These are phyloP conservation scores for Theocolax elegans DNA, from an alignment of 1,140 invertebrate genomes.

Conservation along the genomic window DNA sequence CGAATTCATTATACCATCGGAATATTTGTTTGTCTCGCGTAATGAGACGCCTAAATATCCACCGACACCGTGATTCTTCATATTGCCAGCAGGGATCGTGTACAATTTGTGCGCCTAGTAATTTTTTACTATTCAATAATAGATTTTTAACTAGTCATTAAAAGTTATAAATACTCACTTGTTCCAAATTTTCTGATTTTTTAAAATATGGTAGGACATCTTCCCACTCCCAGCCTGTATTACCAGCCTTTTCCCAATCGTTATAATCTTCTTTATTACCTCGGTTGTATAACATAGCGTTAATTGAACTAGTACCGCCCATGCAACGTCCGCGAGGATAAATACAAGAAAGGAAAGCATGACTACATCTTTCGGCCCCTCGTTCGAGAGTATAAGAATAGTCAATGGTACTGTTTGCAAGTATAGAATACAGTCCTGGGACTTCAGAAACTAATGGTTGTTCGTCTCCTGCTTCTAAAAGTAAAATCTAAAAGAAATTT, in stretches of 20 bases:
- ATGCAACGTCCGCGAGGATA: slow-evolving; percentile 4
- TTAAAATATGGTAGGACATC: slow-evolving; percentile 16
- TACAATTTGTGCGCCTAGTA: background rate
- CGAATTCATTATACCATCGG: background rate
- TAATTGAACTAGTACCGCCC: slow-evolving; percentile 4
- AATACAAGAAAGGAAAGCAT: background rate
- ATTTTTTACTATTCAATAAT: background rate
- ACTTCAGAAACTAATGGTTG: background rate
- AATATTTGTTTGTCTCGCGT: background rate
- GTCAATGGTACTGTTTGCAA: background rate
- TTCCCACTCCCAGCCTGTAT: slow-evolving; percentile 4
- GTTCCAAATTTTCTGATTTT: slow-evolving; percentile 14
- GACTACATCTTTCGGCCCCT: background rate
- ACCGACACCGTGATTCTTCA: background rate
- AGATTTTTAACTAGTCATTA: background rate
- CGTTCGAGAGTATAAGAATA: background rate
- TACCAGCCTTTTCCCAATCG: slow-evolving; percentile 4
- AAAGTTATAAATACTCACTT: too few relatives aligned
- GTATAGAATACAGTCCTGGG: background rate
- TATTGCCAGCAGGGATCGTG: background rate
- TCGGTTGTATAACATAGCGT: slow-evolving; percentile 5
- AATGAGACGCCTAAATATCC: slow-evolving; percentile 9
- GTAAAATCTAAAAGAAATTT: slow-evolving; percentile 19
- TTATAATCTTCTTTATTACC: background rate
- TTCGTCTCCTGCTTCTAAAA: slow-evolving; percentile 32